Evolutionary conservation across 2,113 vertebrate genomes (phyloP), one percentile per base, ranked within the genome.

Genomic region (Ophthalmolycus amberensis): DNA sequence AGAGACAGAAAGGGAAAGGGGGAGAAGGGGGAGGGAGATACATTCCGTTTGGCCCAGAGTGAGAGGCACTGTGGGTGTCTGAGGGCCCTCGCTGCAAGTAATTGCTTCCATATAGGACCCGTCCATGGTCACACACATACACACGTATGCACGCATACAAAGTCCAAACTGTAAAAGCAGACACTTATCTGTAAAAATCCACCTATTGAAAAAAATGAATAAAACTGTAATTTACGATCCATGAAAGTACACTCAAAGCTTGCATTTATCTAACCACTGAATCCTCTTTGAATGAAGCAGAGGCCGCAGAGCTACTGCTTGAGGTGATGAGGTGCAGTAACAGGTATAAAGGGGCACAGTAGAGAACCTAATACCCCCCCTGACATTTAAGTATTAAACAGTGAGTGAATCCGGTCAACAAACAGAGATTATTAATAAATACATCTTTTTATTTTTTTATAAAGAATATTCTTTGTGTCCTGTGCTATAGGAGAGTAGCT

Each of bases 51-150:
- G 94, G 96, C 94, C 92, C 92, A 88, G 88, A 94, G 93, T 95
- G 93, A 96, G 96, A 95, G 88, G 93, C 96, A 91, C 87, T 77
- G 95, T 96, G 95, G 96, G 96, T 96, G 96, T 96, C 96, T 95
- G 95, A 95, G 94, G 93, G 92, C 91, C 94, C 87, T 93, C 70
- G 76, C 88, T 96, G 96, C 96, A 96, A 96, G 95, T 99, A 98
- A 98, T 97, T 98, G 96, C 95, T 98, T 99, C 97, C 96, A 98
- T 97, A 96, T 94, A 96, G 94, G 95, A 95, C 88, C 86, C 79
- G 75, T 82, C 92, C 89, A 89, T 89, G 89, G 94, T 94, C 82
- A 71, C 85, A 73, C 85, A 85, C 85, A 66, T 71, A 38, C 56
- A 37, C 62, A 62, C 54, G 38, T 18, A 71, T 25, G 42, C n/a